Base-by-base conservation (phyloP, 2,797 vertebrate genomes). In the Streptopelia turtur region DNA sequence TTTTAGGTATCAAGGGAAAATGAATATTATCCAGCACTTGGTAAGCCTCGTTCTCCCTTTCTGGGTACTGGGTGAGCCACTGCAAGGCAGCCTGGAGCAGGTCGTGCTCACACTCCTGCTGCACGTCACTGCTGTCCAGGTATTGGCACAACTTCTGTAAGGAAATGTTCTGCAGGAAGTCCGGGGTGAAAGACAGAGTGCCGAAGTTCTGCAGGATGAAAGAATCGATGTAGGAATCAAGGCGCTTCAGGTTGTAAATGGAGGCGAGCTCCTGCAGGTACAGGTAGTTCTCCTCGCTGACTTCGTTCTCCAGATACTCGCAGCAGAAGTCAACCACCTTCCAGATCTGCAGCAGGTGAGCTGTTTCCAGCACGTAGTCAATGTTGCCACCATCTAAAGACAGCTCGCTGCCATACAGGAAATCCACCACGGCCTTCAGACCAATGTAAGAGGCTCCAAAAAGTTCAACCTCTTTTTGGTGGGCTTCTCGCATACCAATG, bases 281-380 rank as follows among this genome's bases (percentile, higher is more conserved):
- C 70, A 99, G 97, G 92, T 99, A 99, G 95, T 99, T 99, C 92
- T 99, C 99, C 96, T 99, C 98, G 0, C 97, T 99, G 93, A 99
- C 99, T 83, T 99, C 99, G 33, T 97, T 98, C 97, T 99, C 99
- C 97, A 99, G 97, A 87, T 99, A 99, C 97, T 99, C 99, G 5
- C 99, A 99, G 95, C 99, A 99, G 97, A 99, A 99, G 95, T 99
- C 99, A 13, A 99, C 99, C 76, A 96, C 99, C 20, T 97, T 98
- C 98, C 99, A 99, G 94, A 99, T 98, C 98, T 99, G 99, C 83
- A 99, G 97, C 72, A 99, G 98, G 96, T 99, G 99, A 6, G 99
- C 99, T 0, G 99, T 99, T 96, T 99, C 98, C 21, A 99, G 97
- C 49, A 99, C 97, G 0, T 98, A 97, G 95, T 99, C 98, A 1